Percentiles rank a stretch among this genome's conserved stretches.
Conservation (phyloP, 2,888 invertebrate genomes). For the Zelleria hepariella region DNA sequence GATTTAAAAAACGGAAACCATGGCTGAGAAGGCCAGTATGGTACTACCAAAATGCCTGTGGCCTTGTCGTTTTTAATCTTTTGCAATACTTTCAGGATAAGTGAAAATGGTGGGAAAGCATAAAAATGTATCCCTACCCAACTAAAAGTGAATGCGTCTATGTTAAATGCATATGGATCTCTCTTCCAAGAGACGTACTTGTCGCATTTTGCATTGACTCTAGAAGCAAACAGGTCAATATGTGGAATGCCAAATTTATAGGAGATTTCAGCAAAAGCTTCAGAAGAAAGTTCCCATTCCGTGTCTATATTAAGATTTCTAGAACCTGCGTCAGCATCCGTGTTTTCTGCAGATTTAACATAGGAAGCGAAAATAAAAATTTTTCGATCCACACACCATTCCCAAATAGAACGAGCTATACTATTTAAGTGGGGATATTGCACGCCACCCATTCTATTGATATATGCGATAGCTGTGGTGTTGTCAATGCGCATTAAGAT, state of each 20-base stretch:
- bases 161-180: background rate
- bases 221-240: conserved; percentile 5
- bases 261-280: background rate
- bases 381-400: conserved; percentile 4
- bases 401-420: conserved; percentile 1
- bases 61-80: background rate
- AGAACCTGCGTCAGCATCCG: background rate
- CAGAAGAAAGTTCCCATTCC: background rate
- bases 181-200: background rate
- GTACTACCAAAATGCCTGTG: background rate
- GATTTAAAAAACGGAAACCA: background rate
- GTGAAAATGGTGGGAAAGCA: conserved; percentile 4
- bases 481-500: conserved; percentile 5
- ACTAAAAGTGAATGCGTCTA: conserved; percentile 1
- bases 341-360: too few relatives aligned
- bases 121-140: conserved; percentile 1
- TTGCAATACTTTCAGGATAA: background rate
- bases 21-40: background rate
- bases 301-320: background rate
- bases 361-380: conserved; percentile 3
- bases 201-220: conserved; percentile 3
- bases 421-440: conserved; percentile 1
- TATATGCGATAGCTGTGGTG: conserved; percentile 5
- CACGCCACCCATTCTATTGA: too few relatives aligned
- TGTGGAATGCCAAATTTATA: background rate